Percentiles rank a stretch among this genome's conserved stretches.
Conservation (phyloP, 2,113 vertebrate genomes). For the Rousettus leschenaultii region DNA sequence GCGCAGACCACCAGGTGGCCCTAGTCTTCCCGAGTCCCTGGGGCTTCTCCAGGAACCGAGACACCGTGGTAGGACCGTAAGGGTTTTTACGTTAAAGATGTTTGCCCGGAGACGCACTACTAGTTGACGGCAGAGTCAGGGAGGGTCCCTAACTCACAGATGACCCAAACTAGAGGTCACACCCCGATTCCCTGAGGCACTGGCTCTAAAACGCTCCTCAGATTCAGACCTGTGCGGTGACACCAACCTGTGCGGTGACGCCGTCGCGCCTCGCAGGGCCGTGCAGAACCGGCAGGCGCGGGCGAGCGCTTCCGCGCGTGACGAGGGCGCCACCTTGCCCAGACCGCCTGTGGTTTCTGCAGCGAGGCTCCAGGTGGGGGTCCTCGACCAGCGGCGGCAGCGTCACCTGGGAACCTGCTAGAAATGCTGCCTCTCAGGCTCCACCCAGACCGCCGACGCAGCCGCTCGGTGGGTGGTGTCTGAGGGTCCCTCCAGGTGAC, state of each 20-base stretch:
- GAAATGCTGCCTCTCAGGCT: neutral
- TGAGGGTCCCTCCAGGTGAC: neutral
- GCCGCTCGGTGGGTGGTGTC: too few relatives aligned
- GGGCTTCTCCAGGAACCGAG: neutral
- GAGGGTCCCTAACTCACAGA: neutral
- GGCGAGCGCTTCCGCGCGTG: neutral
- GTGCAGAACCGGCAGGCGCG: too few relatives aligned
- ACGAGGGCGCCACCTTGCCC: neutral
- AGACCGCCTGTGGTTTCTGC: neutral
- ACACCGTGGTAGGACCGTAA: neutral
- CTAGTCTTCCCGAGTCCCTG: neutral
- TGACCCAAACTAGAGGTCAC: neutral
- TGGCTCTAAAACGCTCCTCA: neutral
- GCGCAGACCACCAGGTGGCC: conserved; percentile 53
- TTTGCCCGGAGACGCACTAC: neutral
- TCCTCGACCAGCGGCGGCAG: too few relatives aligned
- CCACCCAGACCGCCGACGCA: neutral
- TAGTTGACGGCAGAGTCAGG: neutral
- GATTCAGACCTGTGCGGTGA: neutral
- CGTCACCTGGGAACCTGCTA: neutral
- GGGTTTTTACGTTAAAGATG: neutral
- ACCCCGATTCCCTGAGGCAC: neutral
- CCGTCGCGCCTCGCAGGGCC: too few relatives aligned
- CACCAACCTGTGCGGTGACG: neutral
- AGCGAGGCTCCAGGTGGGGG: neutral